A percentile compares a stretch with the other conserved stretches of the same genome.
phyloP scores from a whole-genome alignment of 2,113 vertebrate genomes.

The Microcebus lehilahytsara region DNA sequence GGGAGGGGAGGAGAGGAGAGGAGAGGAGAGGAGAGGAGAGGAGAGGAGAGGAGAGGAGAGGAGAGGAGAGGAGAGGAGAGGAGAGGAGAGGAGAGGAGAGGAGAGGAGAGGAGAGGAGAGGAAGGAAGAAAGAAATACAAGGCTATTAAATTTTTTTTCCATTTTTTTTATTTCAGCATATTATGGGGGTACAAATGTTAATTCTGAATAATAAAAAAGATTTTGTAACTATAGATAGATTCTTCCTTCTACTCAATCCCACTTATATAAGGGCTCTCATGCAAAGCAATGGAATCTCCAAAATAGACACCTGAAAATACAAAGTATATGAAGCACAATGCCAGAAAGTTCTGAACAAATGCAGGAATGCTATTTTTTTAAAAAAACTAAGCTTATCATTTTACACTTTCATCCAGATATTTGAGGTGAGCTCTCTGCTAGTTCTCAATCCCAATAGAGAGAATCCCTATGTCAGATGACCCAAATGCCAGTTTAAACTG shows the following conservation, averaged over 20 bases:
- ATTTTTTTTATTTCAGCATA: too few species aligned
- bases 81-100: too few species aligned
- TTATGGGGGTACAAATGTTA: too few species aligned
- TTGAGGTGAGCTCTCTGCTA: not conserved
- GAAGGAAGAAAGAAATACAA: not conserved
- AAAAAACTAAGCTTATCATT: not conserved
- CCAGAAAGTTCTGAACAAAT: not conserved
- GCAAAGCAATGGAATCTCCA: not conserved
- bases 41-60: too few species aligned
- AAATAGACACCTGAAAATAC: not conserved
- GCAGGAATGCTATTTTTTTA: not conserved
- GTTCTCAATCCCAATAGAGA: not conserved
- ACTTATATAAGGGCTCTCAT: not conserved
- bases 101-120: too few species aligned
- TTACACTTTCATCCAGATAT: conserved; percentile 10
- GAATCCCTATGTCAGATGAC: not conserved
- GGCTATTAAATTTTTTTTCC: not conserved
- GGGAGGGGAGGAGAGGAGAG: too few species aligned
- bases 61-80: too few species aligned
- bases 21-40: too few species aligned
- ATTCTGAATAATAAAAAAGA: conserved; percentile 14
- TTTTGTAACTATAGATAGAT: not conserved
- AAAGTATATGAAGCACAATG: not conserved
- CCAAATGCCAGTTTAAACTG: conserved; percentile 30
- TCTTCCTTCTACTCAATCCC: not conserved